phyloP scores from a whole-genome alignment of 2,888 invertebrate genomes.

The Argynnis bischoffii region DNA sequence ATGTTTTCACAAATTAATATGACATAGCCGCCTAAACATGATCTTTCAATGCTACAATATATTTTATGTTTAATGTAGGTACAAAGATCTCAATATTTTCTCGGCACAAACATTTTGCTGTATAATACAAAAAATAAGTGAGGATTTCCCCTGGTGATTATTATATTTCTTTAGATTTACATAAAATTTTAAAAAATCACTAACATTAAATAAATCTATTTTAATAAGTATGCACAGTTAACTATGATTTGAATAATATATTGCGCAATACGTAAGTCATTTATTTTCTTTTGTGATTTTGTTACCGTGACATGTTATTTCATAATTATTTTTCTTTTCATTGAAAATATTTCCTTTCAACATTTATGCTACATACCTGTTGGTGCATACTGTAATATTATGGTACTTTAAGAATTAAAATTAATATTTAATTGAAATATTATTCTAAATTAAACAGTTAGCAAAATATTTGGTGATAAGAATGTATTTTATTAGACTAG shows the following conservation, averaged over 20 bases:
- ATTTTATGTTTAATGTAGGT: slow-evolving; percentile 16
- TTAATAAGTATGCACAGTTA: slow-evolving; percentile 4
- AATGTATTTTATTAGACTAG: slow-evolving; percentile 10
- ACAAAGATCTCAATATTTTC: slow-evolving; percentile 27
- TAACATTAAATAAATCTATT: slow-evolving; percentile 9
- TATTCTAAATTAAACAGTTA: slow-evolving; percentile 13
- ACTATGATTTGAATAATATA: not conserved
- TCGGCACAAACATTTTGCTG: slow-evolving; percentile 31
- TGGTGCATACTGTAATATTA: not conserved
- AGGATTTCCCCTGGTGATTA: not conserved
- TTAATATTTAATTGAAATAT: slow-evolving; percentile 4
- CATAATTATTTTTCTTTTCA: not conserved
- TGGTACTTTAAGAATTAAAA: slow-evolving; percentile 3
- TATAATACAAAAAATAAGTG: slow-evolving; percentile 19
- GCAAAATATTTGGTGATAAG: slow-evolving; percentile 6
- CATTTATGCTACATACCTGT: not conserved
- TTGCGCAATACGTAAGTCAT: not conserved
- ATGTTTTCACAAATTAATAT: not conserved
- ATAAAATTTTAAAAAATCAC: not conserved
- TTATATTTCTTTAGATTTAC: slow-evolving; percentile 1
- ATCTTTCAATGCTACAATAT: slow-evolving; percentile 11
- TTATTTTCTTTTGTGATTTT: slow-evolving; percentile 13
- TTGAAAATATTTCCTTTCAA: not conserved
- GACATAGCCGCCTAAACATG: slow-evolving; percentile 15
- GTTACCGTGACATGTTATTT: slow-evolving; percentile 1